Conservation (phyloP, 1,140 invertebrate genomes). For the Neotoxoptera formosana region DNA sequence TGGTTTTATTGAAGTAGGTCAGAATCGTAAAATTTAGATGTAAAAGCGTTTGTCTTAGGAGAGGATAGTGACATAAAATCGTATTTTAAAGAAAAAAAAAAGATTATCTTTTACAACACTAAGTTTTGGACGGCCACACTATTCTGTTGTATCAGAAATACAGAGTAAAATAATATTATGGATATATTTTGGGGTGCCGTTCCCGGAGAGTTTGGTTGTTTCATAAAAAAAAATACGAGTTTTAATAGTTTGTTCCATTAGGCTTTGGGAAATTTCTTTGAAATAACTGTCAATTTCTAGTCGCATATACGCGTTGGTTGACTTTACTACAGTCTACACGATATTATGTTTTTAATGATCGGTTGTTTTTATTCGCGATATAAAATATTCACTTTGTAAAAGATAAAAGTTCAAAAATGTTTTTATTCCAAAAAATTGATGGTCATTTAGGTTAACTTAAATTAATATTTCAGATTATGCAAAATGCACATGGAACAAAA, state of each 20-base stretch:
- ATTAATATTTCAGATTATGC: background rate
- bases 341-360: background rate
- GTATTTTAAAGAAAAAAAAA: background rate
- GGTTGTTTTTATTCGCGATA: background rate
- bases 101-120: background rate
- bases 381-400: background rate
- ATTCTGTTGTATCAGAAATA: background rate
- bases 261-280: background rate
- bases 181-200: background rate
- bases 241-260: background rate
- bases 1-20: slow-evolving; percentile 1
- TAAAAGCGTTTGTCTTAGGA: background rate
- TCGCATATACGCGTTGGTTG: background rate
- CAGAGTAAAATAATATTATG: background rate
- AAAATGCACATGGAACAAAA: background rate
- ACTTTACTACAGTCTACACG: background rate
- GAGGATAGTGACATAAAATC: background rate
- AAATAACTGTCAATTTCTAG: background rate
- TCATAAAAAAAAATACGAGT: background rate
- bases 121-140: background rate
- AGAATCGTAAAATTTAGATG: background rate
- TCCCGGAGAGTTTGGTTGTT: background rate
- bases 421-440: background rate
- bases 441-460: background rate
- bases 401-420: background rate